Conservation (phyloP, 2,113 vertebrate genomes). For the Nyctereutes procyonoides region DNA sequence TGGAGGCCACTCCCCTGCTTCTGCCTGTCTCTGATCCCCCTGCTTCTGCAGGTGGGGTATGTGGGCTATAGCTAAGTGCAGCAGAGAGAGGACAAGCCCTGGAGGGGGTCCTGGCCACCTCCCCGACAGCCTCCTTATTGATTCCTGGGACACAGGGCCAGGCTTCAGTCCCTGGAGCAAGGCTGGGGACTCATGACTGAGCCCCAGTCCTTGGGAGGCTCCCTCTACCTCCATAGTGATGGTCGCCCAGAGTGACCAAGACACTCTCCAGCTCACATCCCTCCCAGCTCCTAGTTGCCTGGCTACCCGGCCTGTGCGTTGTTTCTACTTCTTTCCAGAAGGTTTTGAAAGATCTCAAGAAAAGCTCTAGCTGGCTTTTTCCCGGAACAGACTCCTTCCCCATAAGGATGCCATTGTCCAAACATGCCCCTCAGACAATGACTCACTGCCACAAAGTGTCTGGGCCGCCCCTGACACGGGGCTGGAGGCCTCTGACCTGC, state of each 20-base stretch:
- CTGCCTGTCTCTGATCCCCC: not conserved
- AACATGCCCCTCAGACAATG: fast-evolving
- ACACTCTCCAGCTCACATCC: fast-evolving
- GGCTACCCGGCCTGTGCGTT: not conserved
- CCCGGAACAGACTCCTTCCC: not conserved
- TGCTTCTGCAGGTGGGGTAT: not conserved
- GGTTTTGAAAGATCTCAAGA: not conserved
- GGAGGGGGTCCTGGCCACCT: not conserved
- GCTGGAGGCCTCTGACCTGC: not conserved
- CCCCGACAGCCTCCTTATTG: no score
- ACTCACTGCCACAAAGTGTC: not conserved
- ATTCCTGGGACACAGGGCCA: not conserved
- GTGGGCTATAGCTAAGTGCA: not conserved
- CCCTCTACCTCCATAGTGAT: not conserved
- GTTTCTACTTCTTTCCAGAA: not conserved
- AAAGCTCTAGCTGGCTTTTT: not conserved
- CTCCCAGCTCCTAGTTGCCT: not conserved
- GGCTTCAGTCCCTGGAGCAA: not conserved
- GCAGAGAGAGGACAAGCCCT: not conserved
- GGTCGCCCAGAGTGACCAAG: not conserved
- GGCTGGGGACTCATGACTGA: not conserved
- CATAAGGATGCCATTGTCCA: no score
- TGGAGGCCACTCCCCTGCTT: no score
- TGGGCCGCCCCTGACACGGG: not conserved
- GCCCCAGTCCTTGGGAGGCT: no score